These are phyloP conservation scores for Listronotus oregonensis DNA, from an alignment of 1,140 invertebrate species.

Conservation along the genomic window DNA sequence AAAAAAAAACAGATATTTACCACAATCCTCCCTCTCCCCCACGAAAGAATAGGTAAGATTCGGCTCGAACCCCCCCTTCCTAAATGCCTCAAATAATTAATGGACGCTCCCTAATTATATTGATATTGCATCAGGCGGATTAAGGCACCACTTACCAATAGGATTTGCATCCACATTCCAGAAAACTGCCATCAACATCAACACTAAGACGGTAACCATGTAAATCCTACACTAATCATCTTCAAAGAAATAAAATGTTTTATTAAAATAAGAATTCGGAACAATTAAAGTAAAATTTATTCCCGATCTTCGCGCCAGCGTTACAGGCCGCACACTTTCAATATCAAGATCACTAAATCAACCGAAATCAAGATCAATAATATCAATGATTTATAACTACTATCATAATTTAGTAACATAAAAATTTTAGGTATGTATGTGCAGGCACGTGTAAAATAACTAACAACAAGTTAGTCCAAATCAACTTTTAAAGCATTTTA, in stretches of 20 bases:
- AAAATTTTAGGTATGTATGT: not conserved
- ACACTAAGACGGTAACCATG: not conserved
- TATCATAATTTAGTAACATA: not conserved
- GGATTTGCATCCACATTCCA: slow-evolving; percentile 17
- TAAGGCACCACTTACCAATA: slow-evolving; percentile 12
- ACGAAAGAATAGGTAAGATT: too few species aligned
- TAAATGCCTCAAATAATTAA: too few species aligned
- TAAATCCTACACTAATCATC: not conserved
- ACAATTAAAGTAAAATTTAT: not conserved
- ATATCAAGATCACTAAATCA: slow-evolving; percentile 4
- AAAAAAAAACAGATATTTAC: too few species aligned
- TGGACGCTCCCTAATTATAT: too few species aligned
- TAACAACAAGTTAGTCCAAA: slow-evolving; percentile 8
- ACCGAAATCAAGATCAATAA: not conserved
- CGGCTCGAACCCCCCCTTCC: too few species aligned
- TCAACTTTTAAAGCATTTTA: slow-evolving; percentile 35
- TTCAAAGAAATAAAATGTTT: not conserved
- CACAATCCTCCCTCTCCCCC: too few species aligned
- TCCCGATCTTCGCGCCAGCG: not conserved
- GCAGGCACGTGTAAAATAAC: slow-evolving; percentile 25
- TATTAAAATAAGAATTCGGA: not conserved
- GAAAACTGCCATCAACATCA: slow-evolving; percentile 5
- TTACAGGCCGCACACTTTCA: not conserved
- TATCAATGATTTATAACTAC: not conserved
- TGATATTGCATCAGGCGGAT: not conserved